Evolutionary conservation across 2,888 invertebrate genomes (phyloP), one percentile per base, ranked within the genome.

Genomic region (Odontomyia ornata): DNA sequence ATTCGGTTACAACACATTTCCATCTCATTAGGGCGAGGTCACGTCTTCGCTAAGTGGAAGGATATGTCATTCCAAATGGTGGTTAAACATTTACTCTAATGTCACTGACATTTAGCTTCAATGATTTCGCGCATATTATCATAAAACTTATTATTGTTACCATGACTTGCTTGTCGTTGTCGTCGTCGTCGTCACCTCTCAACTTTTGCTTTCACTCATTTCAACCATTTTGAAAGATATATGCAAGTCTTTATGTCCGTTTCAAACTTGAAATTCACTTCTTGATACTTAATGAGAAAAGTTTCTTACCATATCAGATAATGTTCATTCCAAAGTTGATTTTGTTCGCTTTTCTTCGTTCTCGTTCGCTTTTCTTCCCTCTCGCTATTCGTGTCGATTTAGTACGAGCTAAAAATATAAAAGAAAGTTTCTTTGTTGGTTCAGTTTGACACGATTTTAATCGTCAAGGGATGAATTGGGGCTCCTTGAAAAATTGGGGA

Each of bases 281-380:
- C 18, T 28, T 72, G 71, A 72, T 72, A 52, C 25, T 52, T 72
- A 72, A 72, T 72, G 71, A 72, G 71, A 72, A 72, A 72, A 72
- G 71, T 72, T 72, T 52, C 28, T 0, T 21, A 9, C 46, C 25
- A 52, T 60, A 56, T 3, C 73, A 15, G 60, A 65, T 65, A 65
- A 65, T 65, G 65, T 65, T 65, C 27, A 65, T 65, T 65, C 43
- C 21, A 65, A 65, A 30, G 36, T 43, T 23, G 43, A 65, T 18
- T 65, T 30, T 36, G 65, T 9, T 36, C 36, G 36, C 9, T 36
- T 36, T 27, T 3, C 27, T 13, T 5, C 62, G 21, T 60, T 23
- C 60, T 23, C 11, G 2, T 23, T 57, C n/a, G 23, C 52, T 52
- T 9, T 52, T 23, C 21, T 21, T 11, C 57, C 23, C 57, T 7